A percentile compares a stretch with the other conserved stretches of the same genome.
Evolutionary conservation across 2,888 invertebrate genomes (phyloP).

Genomic region (Cheilosia impressa): DNA sequence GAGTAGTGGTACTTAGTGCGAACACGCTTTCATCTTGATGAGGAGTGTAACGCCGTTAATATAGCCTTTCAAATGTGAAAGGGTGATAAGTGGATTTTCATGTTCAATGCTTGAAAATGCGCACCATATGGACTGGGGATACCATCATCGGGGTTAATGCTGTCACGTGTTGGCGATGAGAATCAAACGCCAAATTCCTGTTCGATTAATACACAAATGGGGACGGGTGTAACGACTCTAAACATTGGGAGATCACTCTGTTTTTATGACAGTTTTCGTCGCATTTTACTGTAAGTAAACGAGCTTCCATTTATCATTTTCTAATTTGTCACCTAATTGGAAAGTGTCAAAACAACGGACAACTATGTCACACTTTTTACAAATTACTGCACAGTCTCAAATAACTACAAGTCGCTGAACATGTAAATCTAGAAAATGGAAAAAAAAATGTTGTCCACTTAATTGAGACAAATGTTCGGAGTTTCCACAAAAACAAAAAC

Average conservation of each 20-base stretch:
- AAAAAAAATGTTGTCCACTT: conserved; percentile 28
- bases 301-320: conserved; percentile 14
- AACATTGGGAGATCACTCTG: not conserved
- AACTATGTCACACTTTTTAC: conserved; percentile 17
- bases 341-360: conserved; percentile 49
- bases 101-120: conserved; percentile 34
- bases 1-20: conserved; percentile 49
- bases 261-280: too few species aligned
- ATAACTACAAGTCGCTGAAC: conserved; percentile 59
- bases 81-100: conserved; percentile 62
- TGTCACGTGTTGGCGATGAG: conserved; percentile 33
- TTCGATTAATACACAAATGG: conserved; percentile 3
- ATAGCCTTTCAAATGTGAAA: conserved; percentile 16
- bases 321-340: conserved; percentile 31
- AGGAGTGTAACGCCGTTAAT: conserved; percentile 12
- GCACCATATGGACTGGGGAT: conserved; percentile 20
- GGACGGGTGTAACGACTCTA: not conserved
- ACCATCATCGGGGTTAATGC: conserved; percentile 30
- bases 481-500: conserved; percentile 15
- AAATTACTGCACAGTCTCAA: conserved; percentile 32
- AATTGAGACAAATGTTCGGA: conserved; percentile 60
- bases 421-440: conserved; percentile 6
- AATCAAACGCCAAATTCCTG: conserved; percentile 12
- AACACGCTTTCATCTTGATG: conserved; percentile 66
- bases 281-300: too few species aligned